Evolutionary conservation across 2,888 invertebrate species (phyloP).

Genomic region (Oscheius sp.): DNA sequence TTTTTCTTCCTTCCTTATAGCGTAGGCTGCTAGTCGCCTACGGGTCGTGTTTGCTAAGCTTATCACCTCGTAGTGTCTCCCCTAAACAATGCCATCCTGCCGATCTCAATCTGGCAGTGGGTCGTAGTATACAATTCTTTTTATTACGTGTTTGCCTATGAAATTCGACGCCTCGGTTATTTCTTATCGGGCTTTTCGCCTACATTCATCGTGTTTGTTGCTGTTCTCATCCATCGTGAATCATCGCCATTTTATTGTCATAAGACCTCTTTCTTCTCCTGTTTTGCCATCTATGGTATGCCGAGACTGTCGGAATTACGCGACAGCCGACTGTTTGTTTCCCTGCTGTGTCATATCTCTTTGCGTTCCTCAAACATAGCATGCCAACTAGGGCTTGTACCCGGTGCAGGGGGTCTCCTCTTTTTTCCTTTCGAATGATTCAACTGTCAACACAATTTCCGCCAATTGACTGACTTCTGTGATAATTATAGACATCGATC

Average conservation of each 20-base stretch:
- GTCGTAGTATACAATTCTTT: too few relatives aligned
- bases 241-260: background rate
- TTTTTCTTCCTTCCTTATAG: background rate
- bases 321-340: constrained; percentile 15
- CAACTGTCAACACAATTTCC: constrained; percentile 18
- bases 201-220: background rate
- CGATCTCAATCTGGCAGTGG: background rate
- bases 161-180: constrained; percentile 22
- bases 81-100: background rate
- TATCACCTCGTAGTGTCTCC: constrained; percentile 14
- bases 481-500: background rate
- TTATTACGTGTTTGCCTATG: constrained; percentile 14
- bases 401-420: background rate
- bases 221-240: background rate
- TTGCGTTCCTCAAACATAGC: constrained; percentile 23
- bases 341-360: constrained; percentile 25
- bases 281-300: background rate
- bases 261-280: background rate
- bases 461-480: background rate
- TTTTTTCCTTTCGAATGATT: background rate
- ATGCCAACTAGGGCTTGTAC: constrained; percentile 17
- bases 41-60: constrained; percentile 4
- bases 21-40: background rate
- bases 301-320: constrained; percentile 15
- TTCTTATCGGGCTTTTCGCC: background rate